Evolutionary conservation across 2,888 invertebrate species (phyloP), one percentile per base, ranked within the genome.

Genomic region (Stenolophus ochropezus): DNA sequence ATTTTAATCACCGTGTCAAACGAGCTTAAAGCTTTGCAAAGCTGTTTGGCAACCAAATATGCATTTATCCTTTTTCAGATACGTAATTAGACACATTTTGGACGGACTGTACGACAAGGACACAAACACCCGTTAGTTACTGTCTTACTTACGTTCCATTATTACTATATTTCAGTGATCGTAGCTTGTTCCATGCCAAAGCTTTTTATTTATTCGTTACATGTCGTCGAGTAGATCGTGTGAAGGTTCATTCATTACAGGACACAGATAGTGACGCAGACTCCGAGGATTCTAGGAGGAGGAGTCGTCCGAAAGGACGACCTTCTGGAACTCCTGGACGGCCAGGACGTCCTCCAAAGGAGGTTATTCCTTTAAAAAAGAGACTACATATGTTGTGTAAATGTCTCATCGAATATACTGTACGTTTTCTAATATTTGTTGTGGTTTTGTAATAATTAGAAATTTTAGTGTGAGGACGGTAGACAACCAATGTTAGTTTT

Each of bases 401-500:
- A 87, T 93, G 92, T 85, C 90, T 95, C 27, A 91, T 94, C 83
- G 94, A 95, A 87, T 94, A 92, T 87, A 90, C 92, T 78, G 92
- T 93, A 89, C 89, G 90, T 49, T 49, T 18, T 73, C 23, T 69
- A 18, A 58, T 4, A 33, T 5, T 33, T 33, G 33, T 33, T 33
- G 4, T 58, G 27, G 11, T 11, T n/a, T 69, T 74, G 53, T 42
- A 69, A 78, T 73, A 33, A n/a, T 20, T 20, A 80, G 83, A 82
- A 78, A 83, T 89, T 89, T 58, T 85, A 93, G 93, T 93, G 93
- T 85, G 92, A 93, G 53, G 95, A 94, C 85, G 96, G 96, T 0
- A 91, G 98, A 11, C 94, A 96, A 85, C 96, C 97, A 0, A 96
- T 98, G 91, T 90, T 96, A 81, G 93, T 97, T 85, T 99, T 99